Evolutionary conservation across 2,797 vertebrate species (phyloP), one percentile per base, ranked within the genome.

Genomic region (Prunella strophiata): DNA sequence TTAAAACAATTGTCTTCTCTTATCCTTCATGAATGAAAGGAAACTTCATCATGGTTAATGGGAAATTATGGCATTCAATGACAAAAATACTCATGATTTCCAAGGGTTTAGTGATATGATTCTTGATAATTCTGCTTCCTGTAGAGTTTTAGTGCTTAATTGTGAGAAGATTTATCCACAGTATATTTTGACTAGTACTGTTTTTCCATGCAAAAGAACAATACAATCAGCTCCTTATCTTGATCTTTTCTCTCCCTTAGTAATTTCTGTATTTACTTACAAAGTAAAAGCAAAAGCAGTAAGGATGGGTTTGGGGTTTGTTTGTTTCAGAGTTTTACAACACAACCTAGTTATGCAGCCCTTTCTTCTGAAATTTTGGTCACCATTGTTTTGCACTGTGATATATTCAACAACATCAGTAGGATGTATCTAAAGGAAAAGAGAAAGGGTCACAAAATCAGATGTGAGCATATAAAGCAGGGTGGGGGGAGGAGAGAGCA

Each of bases 141-240:
- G 12, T 57, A 79, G 61, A 54, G 32, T n/a, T 71, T 85, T 55
- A 58, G 48, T 48, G 54, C 34, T 96, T 92, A 91, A 66, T 84
- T 95, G 81, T 91, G 77, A 14, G 89, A 92, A 26, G 32, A 73
- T 96, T 96, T 94, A 68, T 83, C 20, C 51, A 81, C 16, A 68
- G 52, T 48, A 15, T 76, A 45, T 77, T 48, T 81, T 75, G n/a
- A 43, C 43, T 70, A 58, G 11, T 70, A 34, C 16, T 92, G 50
- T 71, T 74, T 93, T 76, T 36, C 52, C 75, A 65, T 57, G 34
- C 23, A 55, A 42, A 76, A 63, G 9, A 89, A 18, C 55, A 79
- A 17, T 59, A 55, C 26, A 47, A 22, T 70, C 62, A 47, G 75
- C 22, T 34, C 36, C 25, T 55, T 63, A 27, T 23, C 81, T 70